phyloP scores from a whole-genome alignment of 2,797 vertebrate species.

The Epinephelus coioides region DNA sequence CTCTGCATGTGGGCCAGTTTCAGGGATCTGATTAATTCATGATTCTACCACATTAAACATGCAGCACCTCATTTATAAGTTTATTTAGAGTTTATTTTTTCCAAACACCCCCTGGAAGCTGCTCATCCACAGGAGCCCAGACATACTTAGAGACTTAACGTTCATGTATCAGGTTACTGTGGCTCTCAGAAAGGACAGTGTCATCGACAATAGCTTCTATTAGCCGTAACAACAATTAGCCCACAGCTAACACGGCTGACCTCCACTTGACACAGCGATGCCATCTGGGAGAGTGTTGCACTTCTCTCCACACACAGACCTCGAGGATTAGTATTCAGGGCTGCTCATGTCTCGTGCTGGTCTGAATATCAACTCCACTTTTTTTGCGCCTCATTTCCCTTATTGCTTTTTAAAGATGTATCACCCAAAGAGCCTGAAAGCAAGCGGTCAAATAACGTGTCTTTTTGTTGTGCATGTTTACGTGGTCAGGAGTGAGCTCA shows the following conservation, averaged over 20 bases:
- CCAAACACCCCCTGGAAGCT: neutral
- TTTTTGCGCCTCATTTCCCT: conserved; percentile 12
- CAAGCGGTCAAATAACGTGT: neutral
- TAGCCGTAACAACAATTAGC: conserved; percentile 42
- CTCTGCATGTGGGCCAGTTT: conserved; percentile 7
- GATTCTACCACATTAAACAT: conserved; percentile 17
- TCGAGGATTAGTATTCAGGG: conserved; percentile 46
- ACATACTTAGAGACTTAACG: neutral
- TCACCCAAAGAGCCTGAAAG: conserved; percentile 7
- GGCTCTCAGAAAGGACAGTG: neutral
- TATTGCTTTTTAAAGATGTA: conserved; percentile 31
- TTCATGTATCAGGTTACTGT: neutral
- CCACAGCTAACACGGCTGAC: conserved; percentile 50
- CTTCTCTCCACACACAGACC: conserved; percentile 23
- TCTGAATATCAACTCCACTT: neutral
- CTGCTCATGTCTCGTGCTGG: neutral
- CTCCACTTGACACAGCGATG: conserved; percentile 35
- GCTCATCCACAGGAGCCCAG: neutral
- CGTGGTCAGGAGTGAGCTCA: neutral
- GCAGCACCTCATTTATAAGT: neutral
- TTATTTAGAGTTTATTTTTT: neutral
- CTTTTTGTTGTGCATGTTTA: neutral
- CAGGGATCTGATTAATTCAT: conserved; percentile 21
- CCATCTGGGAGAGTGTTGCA: conserved; percentile 35
- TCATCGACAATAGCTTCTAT: conserved; percentile 43